Base-by-base conservation (phyloP, 1,140 invertebrate genomes). In the Drosophila tani region DNA sequence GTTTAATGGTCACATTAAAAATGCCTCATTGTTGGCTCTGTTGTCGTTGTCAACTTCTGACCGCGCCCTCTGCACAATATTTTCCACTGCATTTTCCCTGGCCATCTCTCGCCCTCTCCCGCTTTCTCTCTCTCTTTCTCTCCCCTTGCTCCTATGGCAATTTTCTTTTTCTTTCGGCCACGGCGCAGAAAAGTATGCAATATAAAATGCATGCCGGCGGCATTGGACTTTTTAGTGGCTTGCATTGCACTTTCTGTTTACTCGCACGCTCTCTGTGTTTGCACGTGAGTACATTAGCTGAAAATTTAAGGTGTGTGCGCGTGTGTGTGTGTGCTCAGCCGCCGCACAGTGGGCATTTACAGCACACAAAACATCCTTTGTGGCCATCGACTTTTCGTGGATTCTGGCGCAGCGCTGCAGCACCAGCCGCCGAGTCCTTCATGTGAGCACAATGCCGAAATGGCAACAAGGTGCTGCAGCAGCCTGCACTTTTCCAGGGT, bases 1-100 rank as follows among this genome's bases (percentile, higher is more conserved):
- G 84, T 88, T 88, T 88, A 88, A 88, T 88, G 84, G 77, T 75
- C 74, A 88, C 81, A 88, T 88, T 84, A 87, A 87, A 87, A 88
- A 87, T 80, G 84, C 80, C 77, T 82, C 77, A 88, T 83, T 82
- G 84, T 83, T 76, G 83, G 66, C 60, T 69, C 60, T 73, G 51
- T 69, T 53, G 59, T 67, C 77, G 68, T 65, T 74, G 77, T 79
- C 69, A 84, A 66, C 65, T 78, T 84, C 69, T 84, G 82, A 84
- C 82, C 82, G 78, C 81, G 66, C 82, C 78, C 82, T 70, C 68
- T 80, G 59, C 76, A 71, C 62, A 79, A 79, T 76, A 81, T 81
- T 85, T 75, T 85, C 75, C 80, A 82, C 68, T 67, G 79, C 82
- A 79, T 79, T 84, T 81, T 65, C 63, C 47, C 55, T 45, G 21